phyloP scores from a whole-genome alignment of 2,888 invertebrate genomes.

The Dryomyza anilis region DNA sequence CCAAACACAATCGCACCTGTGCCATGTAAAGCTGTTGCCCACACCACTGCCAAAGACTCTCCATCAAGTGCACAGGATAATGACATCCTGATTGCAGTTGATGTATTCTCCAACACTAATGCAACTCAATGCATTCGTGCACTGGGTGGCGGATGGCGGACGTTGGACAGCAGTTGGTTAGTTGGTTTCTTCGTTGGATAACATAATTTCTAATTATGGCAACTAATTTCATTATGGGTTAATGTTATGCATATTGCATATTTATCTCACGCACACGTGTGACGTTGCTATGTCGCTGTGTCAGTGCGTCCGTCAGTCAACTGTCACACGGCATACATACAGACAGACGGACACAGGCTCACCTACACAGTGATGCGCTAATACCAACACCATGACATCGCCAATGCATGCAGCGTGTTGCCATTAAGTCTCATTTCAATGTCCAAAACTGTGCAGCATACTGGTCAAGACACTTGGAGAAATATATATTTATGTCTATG shows the following conservation, averaged over 20 bases:
- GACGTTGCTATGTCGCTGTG: no score
- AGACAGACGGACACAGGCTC: not conserved
- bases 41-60: not conserved
- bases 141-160: not conserved
- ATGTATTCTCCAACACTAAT: not conserved
- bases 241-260: constrained; percentile 31
- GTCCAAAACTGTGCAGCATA: no score
- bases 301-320: not conserved
- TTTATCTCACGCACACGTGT: constrained; percentile 2
- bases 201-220: constrained; percentile 33
- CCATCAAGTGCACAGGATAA: not conserved
- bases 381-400: not conserved
- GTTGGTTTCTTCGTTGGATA: constrained; percentile 13
- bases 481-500: no score
- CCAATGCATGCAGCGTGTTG: not conserved
- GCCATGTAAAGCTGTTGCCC: no score
- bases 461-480: no score
- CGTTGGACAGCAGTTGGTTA: not conserved
- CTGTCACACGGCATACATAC: not conserved
- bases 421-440: no score
- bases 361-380: no score
- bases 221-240: constrained; percentile 34
- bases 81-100: not conserved
- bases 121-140: not conserved
- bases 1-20: no score